A percentile compares a stretch with the other conserved stretches of the same genome.
Evolutionary conservation across 2,113 vertebrate species (phyloP).

Genomic region (Lophura nycthemera): DNA sequence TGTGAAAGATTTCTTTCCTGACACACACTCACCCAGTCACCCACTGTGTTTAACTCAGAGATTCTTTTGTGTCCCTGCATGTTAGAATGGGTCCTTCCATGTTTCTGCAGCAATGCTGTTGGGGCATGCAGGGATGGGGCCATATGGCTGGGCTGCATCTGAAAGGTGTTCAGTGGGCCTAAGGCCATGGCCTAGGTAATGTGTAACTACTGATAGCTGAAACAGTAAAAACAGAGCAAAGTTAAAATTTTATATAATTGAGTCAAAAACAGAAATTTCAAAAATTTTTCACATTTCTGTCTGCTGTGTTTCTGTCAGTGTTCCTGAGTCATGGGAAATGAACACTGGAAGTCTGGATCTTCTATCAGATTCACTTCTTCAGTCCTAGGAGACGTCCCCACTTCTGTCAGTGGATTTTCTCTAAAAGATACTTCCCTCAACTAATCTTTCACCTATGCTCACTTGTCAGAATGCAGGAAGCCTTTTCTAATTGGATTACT

Average conservation of each 20-base stretch:
- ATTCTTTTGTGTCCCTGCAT: not conserved
- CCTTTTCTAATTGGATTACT: conserved; percentile 13
- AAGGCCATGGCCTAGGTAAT: not conserved
- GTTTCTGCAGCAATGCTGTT: not conserved
- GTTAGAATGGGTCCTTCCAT: not conserved
- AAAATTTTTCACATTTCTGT: not conserved
- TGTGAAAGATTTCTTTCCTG: not conserved
- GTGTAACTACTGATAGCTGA: not conserved
- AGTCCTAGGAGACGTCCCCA: not conserved
- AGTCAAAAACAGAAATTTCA: not conserved
- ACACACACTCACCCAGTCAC: not conserved
- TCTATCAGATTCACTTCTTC: not conserved
- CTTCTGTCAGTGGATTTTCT: not conserved
- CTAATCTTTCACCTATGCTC: not conserved
- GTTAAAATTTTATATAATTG: not conserved
- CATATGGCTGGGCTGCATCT: not conserved
- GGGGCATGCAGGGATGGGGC: rapidly evolving
- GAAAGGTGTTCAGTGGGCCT: not conserved
- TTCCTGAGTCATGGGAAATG: not conserved
- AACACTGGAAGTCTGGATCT: not conserved
- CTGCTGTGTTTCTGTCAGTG: not conserved
- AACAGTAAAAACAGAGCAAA: not conserved
- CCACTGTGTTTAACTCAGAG: not conserved
- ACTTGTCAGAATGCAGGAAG: conserved; percentile 5
- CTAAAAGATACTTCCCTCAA: not conserved